These are phyloP conservation scores for Arenaria interpres DNA, from an alignment of 2,113 vertebrate species.

Conservation along the genomic window DNA sequence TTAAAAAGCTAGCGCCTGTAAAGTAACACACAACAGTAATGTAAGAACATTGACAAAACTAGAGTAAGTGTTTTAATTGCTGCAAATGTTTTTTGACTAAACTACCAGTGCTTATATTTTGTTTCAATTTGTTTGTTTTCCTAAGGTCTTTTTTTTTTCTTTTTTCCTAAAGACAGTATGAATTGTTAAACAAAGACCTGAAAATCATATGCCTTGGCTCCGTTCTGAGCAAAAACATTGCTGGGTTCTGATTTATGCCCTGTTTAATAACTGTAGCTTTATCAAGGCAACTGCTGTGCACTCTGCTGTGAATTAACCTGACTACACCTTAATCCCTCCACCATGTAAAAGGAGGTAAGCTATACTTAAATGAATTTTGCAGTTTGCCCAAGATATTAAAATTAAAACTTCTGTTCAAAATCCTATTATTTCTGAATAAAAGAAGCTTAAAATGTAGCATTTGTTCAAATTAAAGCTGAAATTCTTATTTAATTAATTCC, in stretches of 20 bases:
- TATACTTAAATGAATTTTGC: neutral
- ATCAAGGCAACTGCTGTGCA: neutral
- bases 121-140: neutral
- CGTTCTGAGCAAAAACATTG: neutral
- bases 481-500: neutral
- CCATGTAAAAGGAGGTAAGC: neutral
- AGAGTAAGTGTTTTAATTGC: neutral
- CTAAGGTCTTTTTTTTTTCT: neutral
- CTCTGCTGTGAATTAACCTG: neutral
- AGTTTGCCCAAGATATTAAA: neutral
- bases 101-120: neutral
- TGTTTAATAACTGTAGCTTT: neutral
- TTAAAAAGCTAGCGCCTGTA: neutral
- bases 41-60: neutral
- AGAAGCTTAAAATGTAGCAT: neutral
- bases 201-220: neutral
- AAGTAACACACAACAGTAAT: neutral
- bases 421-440: neutral
- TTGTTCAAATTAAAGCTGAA: neutral
- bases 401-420: neutral
- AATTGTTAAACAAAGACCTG: neutral
- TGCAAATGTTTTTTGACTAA: neutral
- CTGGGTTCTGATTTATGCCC: neutral
- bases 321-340: neutral
- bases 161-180: neutral